These are phyloP conservation scores for Misgurnus anguillicaudatus DNA, from an alignment of 2,113 vertebrate species.

Conservation along the genomic window DNA sequence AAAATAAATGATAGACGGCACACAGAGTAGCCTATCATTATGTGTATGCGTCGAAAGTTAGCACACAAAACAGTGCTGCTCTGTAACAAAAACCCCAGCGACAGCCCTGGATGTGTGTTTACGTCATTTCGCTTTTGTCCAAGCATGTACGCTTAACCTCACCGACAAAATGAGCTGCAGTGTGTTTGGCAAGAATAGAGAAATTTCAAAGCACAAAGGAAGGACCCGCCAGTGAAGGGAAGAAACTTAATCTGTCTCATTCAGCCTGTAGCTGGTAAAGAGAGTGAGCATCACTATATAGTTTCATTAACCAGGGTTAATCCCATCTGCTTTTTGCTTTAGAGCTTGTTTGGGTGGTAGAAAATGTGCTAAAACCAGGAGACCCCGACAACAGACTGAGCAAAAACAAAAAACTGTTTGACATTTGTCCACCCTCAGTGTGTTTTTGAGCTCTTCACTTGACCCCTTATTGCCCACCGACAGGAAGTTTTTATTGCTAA, in stretches of 20 bases:
- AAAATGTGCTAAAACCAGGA: slow-evolving; percentile 39
- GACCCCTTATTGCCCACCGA: neutral
- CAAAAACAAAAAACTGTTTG: neutral
- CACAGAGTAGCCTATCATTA: no score
- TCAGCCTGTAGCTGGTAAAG: slow-evolving; percentile 60
- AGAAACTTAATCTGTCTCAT: slow-evolving; percentile 69
- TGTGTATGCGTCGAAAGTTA: slow-evolving; percentile 1
- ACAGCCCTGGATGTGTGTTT: slow-evolving; percentile 57
- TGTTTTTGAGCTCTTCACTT: slow-evolving; percentile 14
- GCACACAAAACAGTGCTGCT: slow-evolving; percentile 50
- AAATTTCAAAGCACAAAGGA: slow-evolving; percentile 61
- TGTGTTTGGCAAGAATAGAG: slow-evolving; percentile 69
- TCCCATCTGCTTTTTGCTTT: slow-evolving; percentile 43
- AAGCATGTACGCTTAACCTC: slow-evolving; percentile 60
- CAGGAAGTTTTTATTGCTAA: slow-evolving; percentile 4
- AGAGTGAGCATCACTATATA: slow-evolving; percentile 66
- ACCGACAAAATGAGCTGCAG: slow-evolving; percentile 62
- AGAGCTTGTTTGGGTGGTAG: slow-evolving; percentile 34
- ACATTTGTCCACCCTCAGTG: neutral
- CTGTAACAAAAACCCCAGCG: slow-evolving; percentile 54
- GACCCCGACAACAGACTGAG: slow-evolving; percentile 33
- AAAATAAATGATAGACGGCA: no score
- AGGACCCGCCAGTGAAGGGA: slow-evolving; percentile 65
- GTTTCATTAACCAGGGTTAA: slow-evolving; percentile 66
- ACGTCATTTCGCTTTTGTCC: slow-evolving; percentile 52